phyloP scores from a whole-genome alignment of 2,113 vertebrate species.

The Cettia cetti region DNA sequence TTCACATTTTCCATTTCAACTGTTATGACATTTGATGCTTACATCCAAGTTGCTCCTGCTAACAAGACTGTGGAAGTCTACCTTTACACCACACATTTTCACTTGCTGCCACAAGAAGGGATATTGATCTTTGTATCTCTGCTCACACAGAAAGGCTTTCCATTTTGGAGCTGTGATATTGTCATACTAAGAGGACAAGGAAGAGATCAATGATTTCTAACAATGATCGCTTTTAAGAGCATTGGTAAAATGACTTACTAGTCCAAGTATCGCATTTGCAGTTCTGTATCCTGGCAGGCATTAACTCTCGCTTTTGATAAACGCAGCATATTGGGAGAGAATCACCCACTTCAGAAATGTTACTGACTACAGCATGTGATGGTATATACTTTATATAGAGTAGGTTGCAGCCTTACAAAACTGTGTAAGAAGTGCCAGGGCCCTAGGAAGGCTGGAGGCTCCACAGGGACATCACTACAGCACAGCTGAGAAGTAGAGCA shows the following conservation, averaged over 20 bases:
- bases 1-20: not conserved
- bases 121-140: slow-evolving; percentile 59
- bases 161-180: slow-evolving; percentile 55
- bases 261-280: not conserved
- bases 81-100: slow-evolving; percentile 35
- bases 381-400: not conserved
- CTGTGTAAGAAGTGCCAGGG: not conserved
- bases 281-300: not conserved
- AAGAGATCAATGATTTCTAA: slow-evolving; percentile 54
- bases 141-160: slow-evolving; percentile 46
- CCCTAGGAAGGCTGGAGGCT: not conserved
- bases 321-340: not conserved
- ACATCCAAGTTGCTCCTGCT: not conserved
- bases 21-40: not conserved
- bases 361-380: not conserved
- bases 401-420: not conserved
- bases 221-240: slow-evolving; percentile 30
- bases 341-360: not conserved
- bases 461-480: not conserved
- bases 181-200: slow-evolving; percentile 1
- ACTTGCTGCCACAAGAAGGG: slow-evolving; percentile 26
- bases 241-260: slow-evolving; percentile 25
- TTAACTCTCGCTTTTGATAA: not conserved
- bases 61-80: not conserved
- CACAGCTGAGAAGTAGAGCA: not conserved